phyloP scores from a whole-genome alignment of 2,113 vertebrate genomes.

The Ia io region DNA sequence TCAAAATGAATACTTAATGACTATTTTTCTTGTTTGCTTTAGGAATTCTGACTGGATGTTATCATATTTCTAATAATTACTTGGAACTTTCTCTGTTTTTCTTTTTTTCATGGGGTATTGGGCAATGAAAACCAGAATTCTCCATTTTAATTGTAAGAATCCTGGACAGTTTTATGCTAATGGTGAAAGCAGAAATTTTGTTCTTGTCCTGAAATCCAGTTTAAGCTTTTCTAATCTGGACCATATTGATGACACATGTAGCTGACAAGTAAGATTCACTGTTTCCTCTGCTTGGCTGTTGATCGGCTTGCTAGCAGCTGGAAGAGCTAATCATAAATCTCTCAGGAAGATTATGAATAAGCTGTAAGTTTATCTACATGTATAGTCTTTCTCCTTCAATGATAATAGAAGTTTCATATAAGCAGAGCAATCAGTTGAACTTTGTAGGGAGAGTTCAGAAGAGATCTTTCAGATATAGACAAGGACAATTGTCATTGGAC shows the following conservation, averaged over 20 bases:
- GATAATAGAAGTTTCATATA: background rate
- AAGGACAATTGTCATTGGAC: background rate
- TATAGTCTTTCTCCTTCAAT: background rate
- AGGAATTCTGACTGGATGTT: constrained; percentile 6
- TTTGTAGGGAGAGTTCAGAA: background rate
- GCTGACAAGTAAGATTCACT: constrained; percentile 3
- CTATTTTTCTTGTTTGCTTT: constrained; percentile 28
- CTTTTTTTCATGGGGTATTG: constrained; percentile 4
- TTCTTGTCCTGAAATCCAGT: background rate
- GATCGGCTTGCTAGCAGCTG: constrained; percentile 36
- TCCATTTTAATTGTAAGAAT: constrained; percentile 53
- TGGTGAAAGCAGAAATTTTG: constrained; percentile 12
- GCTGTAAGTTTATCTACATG: background rate
- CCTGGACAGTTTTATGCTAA: background rate
- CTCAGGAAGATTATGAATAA: constrained; percentile 13
- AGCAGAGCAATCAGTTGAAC: background rate
- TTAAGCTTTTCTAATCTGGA: constrained; percentile 13
- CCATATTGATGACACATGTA: constrained; percentile 6
- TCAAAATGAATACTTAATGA: background rate
- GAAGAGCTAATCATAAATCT: constrained; percentile 13
- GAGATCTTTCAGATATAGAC: background rate
- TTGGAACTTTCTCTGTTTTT: constrained; percentile 54
- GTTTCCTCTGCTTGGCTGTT: constrained; percentile 4
- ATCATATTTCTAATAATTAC: background rate
- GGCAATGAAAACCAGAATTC: constrained; percentile 36